Evolutionary conservation across 2,797 vertebrate genomes (phyloP), one percentile per base, ranked within the genome.

Genomic region (Pyrocephalus nanus): DNA sequence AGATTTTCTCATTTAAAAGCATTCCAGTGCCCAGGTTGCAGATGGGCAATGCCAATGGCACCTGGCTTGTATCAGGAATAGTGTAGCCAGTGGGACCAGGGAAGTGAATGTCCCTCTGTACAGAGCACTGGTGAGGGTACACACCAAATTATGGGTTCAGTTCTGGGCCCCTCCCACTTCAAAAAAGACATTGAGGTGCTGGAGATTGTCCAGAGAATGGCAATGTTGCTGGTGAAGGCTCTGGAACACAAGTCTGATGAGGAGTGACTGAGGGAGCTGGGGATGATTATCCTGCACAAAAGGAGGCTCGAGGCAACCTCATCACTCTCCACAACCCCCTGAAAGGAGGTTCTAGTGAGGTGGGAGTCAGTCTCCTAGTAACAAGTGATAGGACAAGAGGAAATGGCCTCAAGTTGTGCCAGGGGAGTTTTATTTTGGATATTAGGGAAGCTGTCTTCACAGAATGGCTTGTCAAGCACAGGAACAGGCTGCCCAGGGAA

Each of bases 361-460:
- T 27, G 53, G 8, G 34, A 15, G 3, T 61, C 3, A 0, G 21
- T 55, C 25, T 53, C 29, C 9, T 0, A 8, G 42, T 18, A 23
- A 8, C 30, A 51, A 34, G 17, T 15, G 53, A 20, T 23, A 30
- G 60, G 29, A 51, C n/a, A 34, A 55, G 66, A 73, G 60, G 11
- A 34, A 62, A 13, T 0, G 0, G 29, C 61, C 9, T 34, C 47
- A 12, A 11, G 20, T 23, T 61, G 32, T 12, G 11, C 25, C 18
- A 17, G 36, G 18, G 32, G 11, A 77, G 25, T 19, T 11, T 67
- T 62, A 45, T 19, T 2, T 21, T 61, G 54, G 25, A 2, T 40
- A 4, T 32, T 45, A 12, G 61, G 18, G 15, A 73, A 62, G 17
- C 6, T 45, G 6, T 20, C 36, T 27, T 62, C 36, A 17, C 11